Evolutionary conservation across 2,888 invertebrate species (phyloP), one percentile per base, ranked within the genome.

Genomic region (Tetropium fuscum): DNA sequence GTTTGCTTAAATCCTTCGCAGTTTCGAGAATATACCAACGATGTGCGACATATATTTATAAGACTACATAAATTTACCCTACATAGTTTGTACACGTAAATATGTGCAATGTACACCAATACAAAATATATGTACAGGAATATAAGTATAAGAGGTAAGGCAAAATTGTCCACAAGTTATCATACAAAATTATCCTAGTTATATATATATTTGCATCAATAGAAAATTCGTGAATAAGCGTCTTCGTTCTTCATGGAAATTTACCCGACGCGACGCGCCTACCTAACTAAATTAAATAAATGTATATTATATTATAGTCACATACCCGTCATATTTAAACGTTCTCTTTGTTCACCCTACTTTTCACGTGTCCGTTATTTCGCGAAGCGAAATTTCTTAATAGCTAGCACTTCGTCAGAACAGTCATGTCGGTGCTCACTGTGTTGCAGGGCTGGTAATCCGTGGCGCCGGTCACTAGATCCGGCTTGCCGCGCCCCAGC

Each of bases 361-460:
- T 40, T 16, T 30, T 51, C 16, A 55, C 53, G 25, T 53, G 56
- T 25, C 54, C 60, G 40, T 63, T 58, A 38, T 66, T 69, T 43
- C 68, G 59, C 45, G 61, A 49, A 30, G 68, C 69, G 58, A 73
- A 60, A 55, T 66, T 74, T 67, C 63, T 75, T 70, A 74, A 67
- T 56, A 68, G 81, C 80, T 81, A 83, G 81, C 82, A 81, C 70
- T 80, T 82, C 20, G 82, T 82, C 45, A 83, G 69, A 41, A 81
- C 78, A 8, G 81, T 81, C 81, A 83, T 80, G 64, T 83, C 83
- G 7, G 82, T 82, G 69, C 81, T 81, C 45, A 78, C 79, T 38
- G 80, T 87, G 69, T 87, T 86, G 68, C 86, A 85, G 1, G 75
- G 79, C 53, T 80, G 78, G 59, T 80, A 80, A 58, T 81, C 81